These are phyloP conservation scores for Linepithema humile DNA, from an alignment of 1,140 invertebrate genomes.

Conservation along the genomic window DNA sequence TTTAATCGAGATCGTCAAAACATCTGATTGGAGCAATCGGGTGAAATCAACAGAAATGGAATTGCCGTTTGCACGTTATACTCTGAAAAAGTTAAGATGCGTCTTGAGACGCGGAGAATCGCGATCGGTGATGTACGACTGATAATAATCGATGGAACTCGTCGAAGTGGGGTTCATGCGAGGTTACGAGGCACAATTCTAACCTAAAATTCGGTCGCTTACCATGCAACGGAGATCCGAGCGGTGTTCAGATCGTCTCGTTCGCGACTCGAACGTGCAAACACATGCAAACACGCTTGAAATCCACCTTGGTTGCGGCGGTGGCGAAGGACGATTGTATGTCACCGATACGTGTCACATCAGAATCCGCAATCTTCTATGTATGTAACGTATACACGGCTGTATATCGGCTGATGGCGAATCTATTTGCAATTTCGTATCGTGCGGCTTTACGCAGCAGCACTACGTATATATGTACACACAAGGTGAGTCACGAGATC, in stretches of 20 bases:
- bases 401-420: neutral
- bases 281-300: neutral
- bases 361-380: neutral
- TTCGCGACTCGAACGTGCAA: neutral
- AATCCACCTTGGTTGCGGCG: neutral
- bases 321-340: neutral
- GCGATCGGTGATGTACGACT: neutral
- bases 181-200: neutral
- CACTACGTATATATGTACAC: neutral
- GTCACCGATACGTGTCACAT: slow-evolving; percentile 5
- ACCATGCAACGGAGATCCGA: slow-evolving; percentile 36
- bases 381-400: neutral
- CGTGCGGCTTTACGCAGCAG: neutral
- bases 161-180: no score
- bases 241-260: neutral
- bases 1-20: neutral
- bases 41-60: neutral
- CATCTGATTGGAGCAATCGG: neutral
- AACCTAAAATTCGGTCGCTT: slow-evolving; percentile 18
- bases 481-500: slow-evolving; percentile 30
- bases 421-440: neutral
- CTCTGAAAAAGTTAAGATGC: neutral
- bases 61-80: neutral
- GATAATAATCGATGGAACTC: neutral
- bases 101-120: neutral